Evolutionary conservation across 1,140 invertebrate genomes (phyloP), one percentile per base, ranked within the genome.

Genomic region (Pomacea maculata): DNA sequence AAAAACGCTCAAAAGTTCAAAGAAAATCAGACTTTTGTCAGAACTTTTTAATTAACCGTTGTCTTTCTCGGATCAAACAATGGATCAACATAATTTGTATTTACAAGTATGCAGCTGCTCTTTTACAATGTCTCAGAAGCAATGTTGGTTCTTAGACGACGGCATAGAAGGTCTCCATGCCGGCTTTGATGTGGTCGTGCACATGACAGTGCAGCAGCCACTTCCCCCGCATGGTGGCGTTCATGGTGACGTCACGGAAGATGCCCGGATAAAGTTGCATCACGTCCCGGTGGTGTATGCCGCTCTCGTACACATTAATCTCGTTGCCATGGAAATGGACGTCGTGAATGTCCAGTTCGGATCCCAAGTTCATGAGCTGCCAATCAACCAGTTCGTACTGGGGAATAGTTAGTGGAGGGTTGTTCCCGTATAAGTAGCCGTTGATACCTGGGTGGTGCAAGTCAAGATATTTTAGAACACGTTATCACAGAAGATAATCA

Each of bases 241-340:
- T 57, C 83, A 89, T 84, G 34, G 82, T 81, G 4, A 88, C 82
- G 6, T 84, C 84, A 55, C 81, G 79, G 77, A 83, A 85, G 21
- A 78, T 72, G 52, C 86, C 88, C 0, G 87, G 88, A 76, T 85
- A 88, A 19, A 89, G 65, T 19, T 79, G 68, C 25, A 86, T 71
- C 9, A 84, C 82, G 75, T 84, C 83, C 5, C 65, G 71, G 15
- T 83, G 67, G 75, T 84, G 82, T 0, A 52, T n/a, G 12, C 68
- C 63, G 17, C 76, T 80, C 15, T 71, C 75, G 12, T 67, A 70
- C 55, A 21, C 80, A 71, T 86, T 19, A 73, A 89, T 84, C 0
- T 87, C 86, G 52, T 89, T 85, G 15, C 87, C 89, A 80, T 90
- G 89, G 77, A 89, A 87, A 78, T 90, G 89, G 9, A 85, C 84